Evolutionary conservation across 2,113 vertebrate species (phyloP).

Genomic region (Nanorana parkeri): DNA sequence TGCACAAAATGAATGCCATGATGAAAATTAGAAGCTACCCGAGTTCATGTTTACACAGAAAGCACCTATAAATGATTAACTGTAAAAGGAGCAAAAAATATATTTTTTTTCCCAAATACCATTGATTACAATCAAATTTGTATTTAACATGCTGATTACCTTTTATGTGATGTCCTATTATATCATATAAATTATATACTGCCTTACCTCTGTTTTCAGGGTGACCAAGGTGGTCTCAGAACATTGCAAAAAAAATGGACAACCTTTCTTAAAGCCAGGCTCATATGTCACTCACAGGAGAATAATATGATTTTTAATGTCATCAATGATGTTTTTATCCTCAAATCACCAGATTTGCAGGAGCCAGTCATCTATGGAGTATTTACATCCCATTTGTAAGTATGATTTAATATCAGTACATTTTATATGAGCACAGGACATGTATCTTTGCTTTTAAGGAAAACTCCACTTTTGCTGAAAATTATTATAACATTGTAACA

Average conservation of each 20-base stretch:
- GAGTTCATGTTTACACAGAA: too few species aligned
- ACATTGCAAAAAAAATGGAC: constrained; percentile 98
- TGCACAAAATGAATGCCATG: too few species aligned
- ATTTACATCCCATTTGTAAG: constrained; percentile 94
- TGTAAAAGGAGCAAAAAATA: too few species aligned
- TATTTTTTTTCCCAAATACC: too few species aligned
- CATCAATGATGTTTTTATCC: constrained; percentile 88
- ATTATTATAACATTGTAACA: too few species aligned
- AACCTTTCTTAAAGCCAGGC: constrained; percentile 92
- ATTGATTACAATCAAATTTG: too few species aligned
- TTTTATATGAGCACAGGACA: too few species aligned
- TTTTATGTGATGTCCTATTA: neutral
- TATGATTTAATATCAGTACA: constrained; percentile 30
- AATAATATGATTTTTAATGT: constrained; percentile 95
- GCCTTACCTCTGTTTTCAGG: constrained; percentile 68
- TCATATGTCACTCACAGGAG: constrained; percentile 90
- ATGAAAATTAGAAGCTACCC: too few species aligned
- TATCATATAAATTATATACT: neutral
- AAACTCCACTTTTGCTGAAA: too few species aligned
- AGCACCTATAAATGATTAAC: too few species aligned
- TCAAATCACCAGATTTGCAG: constrained; percentile 77
- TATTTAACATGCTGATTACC: too few species aligned
- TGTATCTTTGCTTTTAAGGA: too few species aligned
- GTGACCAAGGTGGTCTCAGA: constrained; percentile 90
- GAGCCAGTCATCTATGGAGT: constrained; percentile 91